Evolutionary conservation across 2,113 vertebrate species (phyloP).

Genomic region (Erythrolamprus reginae): DNA sequence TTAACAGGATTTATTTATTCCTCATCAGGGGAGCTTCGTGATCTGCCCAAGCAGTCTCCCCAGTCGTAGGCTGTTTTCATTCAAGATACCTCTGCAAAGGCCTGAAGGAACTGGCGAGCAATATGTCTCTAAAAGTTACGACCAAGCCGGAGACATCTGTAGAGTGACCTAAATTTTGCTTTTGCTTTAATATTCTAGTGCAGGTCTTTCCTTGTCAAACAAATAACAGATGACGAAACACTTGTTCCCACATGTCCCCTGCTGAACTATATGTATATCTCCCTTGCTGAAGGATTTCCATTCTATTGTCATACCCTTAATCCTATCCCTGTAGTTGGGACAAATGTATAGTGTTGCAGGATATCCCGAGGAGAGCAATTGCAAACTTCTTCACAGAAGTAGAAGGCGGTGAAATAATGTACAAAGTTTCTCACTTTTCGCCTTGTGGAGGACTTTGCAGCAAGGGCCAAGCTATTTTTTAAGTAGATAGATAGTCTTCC

Average conservation of each 20-base stretch:
- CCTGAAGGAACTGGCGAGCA: not conserved
- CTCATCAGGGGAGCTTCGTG: not conserved
- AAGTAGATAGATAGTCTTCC: not conserved
- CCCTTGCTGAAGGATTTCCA: not conserved
- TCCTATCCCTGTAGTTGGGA: not conserved
- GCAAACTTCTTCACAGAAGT: not conserved
- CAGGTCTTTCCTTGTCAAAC: not conserved
- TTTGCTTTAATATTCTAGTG: not conserved
- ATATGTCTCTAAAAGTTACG: not conserved
- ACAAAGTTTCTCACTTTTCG: not conserved
- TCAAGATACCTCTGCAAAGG: not conserved
- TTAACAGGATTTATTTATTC: not conserved
- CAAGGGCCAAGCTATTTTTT: not conserved
- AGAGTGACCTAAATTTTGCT: not conserved
- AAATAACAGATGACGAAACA: not conserved
- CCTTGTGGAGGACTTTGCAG: not conserved
- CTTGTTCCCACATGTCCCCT: not conserved
- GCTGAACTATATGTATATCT: not conserved
- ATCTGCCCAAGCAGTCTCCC: not conserved
- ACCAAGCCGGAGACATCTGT: not conserved
- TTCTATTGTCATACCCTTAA: not conserved
- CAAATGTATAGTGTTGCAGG: not conserved
- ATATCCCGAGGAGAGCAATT: not conserved
- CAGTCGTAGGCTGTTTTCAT: not conserved
- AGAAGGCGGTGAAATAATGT: not conserved